These are phyloP conservation scores for Pseudorectes ferrugineus DNA, from an alignment of 2,113 vertebrate genomes.

Conservation along the genomic window DNA sequence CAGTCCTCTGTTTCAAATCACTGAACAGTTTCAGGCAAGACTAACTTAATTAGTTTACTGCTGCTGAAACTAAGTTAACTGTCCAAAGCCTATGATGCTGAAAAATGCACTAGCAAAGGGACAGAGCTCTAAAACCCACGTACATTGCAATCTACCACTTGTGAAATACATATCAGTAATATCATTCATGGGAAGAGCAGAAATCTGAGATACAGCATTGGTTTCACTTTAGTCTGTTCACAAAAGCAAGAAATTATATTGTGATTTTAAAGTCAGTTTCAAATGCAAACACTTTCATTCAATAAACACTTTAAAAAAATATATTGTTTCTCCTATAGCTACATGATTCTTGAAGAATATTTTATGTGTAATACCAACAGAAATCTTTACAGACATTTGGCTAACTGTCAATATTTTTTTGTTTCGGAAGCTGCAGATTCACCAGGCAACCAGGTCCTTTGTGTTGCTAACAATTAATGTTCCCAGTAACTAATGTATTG, in stretches of 20 bases:
- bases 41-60: neutral
- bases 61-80: neutral
- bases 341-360: neutral
- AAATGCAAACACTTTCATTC: neutral
- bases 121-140: neutral
- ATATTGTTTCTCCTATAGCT: neutral
- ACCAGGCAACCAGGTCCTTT: neutral
- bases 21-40: neutral
- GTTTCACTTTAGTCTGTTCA: neutral
- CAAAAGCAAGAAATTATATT: neutral
- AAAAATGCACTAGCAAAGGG: neutral
- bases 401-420: neutral
- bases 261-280: neutral
- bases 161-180: neutral
- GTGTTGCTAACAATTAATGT: neutral
- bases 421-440: neutral
- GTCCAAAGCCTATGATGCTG: neutral
- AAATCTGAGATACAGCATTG: neutral
- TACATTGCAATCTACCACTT: neutral
- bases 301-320: neutral
- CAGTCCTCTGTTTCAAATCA: neutral
- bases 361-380: neutral
- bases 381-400: neutral
- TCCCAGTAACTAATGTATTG: neutral
- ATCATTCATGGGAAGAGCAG: neutral